Conservation (phyloP, 2,888 invertebrate species). For the Podabrus alpinus region DNA sequence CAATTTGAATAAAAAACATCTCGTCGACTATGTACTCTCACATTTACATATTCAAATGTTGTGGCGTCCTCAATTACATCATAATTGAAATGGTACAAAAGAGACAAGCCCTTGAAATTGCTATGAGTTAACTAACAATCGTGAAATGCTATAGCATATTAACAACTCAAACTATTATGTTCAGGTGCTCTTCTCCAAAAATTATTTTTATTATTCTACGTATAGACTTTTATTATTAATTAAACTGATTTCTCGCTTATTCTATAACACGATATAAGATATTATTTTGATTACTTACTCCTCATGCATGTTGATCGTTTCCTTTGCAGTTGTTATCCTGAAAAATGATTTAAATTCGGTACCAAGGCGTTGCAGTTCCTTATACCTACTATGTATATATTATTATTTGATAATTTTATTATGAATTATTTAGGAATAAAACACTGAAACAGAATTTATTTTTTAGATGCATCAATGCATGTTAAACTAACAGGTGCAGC, state of each 20-base stretch:
- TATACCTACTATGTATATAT: no score
- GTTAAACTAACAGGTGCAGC: constrained; percentile 24
- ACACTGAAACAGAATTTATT: not conserved
- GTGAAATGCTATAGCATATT: constrained; percentile 22
- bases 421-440: no score
- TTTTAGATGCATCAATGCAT: constrained; percentile 16
- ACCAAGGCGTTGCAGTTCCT: no score
- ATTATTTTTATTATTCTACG: not conserved
- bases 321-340: no score
- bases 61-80: constrained; percentile 53
- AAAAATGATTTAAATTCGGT: no score
- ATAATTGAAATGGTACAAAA: constrained; percentile 54
- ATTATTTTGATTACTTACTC: not conserved
- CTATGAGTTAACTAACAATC: constrained; percentile 43
- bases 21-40: constrained; percentile 36
- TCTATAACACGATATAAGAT: not conserved
- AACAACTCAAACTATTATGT: constrained; percentile 3
- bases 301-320: not conserved
- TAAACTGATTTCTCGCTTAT: not conserved
- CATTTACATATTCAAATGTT: constrained; percentile 55
- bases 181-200: not conserved
- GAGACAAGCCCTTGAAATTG: constrained; percentile 47
- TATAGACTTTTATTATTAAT: not conserved
- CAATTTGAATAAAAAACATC: constrained; percentile 48
- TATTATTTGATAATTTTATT: no score